Evolutionary conservation across 2,888 invertebrate genomes (phyloP).

Genomic region (Acleris holmiana): DNA sequence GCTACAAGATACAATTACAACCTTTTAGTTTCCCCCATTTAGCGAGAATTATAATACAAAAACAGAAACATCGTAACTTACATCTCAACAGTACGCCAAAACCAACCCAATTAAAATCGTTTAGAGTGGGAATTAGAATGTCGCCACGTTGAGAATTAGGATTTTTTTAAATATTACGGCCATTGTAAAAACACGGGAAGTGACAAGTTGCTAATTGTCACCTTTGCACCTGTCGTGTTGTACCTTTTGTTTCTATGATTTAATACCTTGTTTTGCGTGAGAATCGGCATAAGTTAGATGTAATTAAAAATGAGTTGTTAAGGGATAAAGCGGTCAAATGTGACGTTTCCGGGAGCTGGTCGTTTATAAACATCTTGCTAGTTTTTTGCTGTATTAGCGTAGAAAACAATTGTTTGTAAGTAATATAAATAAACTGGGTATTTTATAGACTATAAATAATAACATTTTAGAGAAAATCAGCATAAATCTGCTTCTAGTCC

Average conservation of each 20-base stretch:
- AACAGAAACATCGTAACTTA: background rate
- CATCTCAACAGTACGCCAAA: background rate
- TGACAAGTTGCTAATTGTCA: constrained; percentile 76
- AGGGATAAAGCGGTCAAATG: constrained; percentile 5
- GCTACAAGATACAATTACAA: constrained; percentile 10
- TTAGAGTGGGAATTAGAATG: constrained; percentile 1
- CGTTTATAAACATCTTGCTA: background rate
- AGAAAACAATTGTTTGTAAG: no score
- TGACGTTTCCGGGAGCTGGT: constrained; percentile 2
- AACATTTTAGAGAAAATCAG: no score
- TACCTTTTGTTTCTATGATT: constrained; percentile 37
- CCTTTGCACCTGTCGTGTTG: constrained; percentile 68
- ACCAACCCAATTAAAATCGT: background rate
- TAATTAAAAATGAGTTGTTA: constrained; percentile 31
- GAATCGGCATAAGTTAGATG: constrained; percentile 36
- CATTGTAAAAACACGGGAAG: constrained; percentile 54
- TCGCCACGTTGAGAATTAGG: background rate
- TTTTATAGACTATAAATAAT: no score
- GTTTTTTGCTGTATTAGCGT: background rate
- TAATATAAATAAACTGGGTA: no score
- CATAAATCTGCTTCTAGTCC: no score
- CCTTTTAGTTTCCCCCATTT: constrained; percentile 21
- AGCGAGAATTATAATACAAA: background rate
- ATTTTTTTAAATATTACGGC: background rate
- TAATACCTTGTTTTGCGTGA: constrained; percentile 36